Base-by-base conservation (phyloP, 92 coral and sea anemone species). In the Phenganax subtilis region DNA sequence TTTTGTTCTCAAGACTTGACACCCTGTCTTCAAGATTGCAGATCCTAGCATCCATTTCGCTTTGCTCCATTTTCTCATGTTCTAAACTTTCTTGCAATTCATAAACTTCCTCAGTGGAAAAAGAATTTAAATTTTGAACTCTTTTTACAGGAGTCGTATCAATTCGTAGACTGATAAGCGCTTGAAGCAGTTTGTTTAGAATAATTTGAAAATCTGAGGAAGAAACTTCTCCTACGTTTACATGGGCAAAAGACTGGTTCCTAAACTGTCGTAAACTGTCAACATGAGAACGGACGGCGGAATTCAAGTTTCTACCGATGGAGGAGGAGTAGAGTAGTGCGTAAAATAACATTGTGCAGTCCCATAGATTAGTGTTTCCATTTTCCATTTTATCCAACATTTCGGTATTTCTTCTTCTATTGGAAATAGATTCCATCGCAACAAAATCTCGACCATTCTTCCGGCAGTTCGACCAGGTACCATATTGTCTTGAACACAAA, bases 291-390 rank as follows among this genome's bases (percentile, higher is more conserved):
- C 82, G 82, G 37, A 63, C 28, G 3, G 16, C 55, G 8, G 28
- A 0, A 78, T 78, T 59, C 67, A 63, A 57, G 47, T 61, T 61
- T 5, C 30, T 37, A 0, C 92, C 92, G 6, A 89, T 72, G 47
- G 86, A 84, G 8, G 57, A 47, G 11, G 92, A 84, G 55, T 69
- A 87, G 12, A 89, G 84, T 29, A 87, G 81, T 6, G 76, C 85
- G 81, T 86, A 86, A 57, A 81, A 85, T 70, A 89, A 65, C 55
- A 58, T 78, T 7, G 82, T 78, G 28, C 82, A 78, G 25, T 78
- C 82, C 82, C 82, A 78, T 31, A 37, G 15, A 3, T 37, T 58
- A 64, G 53, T n/a, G 51, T 78, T 58, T 37, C 82, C 82, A 12
- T 78, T 52, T 14, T 28, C 37, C 82, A 78, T 78, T 4, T 5